A percentile compares a stretch with the other conserved stretches of the same genome.
phyloP scores from a whole-genome alignment of 2,888 invertebrate species.

The Megaustenia siamemsis region DNA sequence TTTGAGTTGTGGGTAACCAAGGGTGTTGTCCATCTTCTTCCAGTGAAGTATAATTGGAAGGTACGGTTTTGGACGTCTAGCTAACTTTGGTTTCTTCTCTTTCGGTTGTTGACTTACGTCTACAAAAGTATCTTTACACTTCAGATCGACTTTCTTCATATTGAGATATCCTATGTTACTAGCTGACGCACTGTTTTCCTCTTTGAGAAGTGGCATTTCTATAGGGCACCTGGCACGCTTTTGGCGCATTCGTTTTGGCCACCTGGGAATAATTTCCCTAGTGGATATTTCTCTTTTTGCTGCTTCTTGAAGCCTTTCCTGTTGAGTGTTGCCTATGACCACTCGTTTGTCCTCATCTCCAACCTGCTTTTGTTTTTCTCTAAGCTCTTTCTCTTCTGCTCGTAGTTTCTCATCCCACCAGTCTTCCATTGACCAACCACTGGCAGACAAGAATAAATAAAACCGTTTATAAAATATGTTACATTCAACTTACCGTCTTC shows the following conservation, averaged over 20 bases:
- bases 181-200: not conserved
- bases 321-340: slow-evolving; percentile 24
- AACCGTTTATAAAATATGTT: too few relatives aligned
- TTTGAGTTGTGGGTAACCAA: slow-evolving; percentile 30
- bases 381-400: slow-evolving; percentile 21
- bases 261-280: not conserved
- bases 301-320: slow-evolving; percentile 46
- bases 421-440: slow-evolving; percentile 49
- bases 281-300: slow-evolving; percentile 22
- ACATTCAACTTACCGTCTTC: too few relatives aligned
- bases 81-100: not conserved
- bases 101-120: not conserved
- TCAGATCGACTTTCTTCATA: slow-evolving; percentile 1
- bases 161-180: slow-evolving; percentile 28
- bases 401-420: slow-evolving; percentile 49
- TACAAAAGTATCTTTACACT: not conserved
- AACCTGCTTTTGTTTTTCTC: not conserved
- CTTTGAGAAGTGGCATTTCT: not conserved
- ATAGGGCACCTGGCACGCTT: not conserved
- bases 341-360: slow-evolving; percentile 10
- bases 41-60: slow-evolving; percentile 47
- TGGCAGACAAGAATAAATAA: not conserved
- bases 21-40: slow-evolving; percentile 45
- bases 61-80: not conserved
- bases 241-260: not conserved